Percentiles rank a stretch among this genome's conserved stretches.
Evolutionary conservation across 2,888 invertebrate genomes (phyloP).

Genomic region (Cantharis flavilabris): DNA sequence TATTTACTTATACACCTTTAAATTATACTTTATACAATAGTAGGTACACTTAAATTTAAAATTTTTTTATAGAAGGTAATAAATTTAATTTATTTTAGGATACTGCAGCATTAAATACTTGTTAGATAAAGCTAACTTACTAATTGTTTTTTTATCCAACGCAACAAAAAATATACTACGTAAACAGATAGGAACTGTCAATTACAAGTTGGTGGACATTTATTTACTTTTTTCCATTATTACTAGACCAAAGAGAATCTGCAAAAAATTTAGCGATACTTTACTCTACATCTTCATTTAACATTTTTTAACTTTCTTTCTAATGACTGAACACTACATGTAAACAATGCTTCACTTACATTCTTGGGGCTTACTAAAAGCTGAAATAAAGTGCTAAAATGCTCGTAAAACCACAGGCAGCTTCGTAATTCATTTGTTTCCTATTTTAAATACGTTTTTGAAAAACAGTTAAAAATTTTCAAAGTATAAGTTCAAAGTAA

Average conservation of each 20-base stretch:
- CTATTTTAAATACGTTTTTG: background rate
- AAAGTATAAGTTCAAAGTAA: background rate
- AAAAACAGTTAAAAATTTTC: background rate
- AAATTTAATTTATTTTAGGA: background rate
- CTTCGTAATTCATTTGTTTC: conserved; percentile 8
- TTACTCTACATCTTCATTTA: conserved; percentile 12
- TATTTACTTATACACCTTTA: conserved; percentile 46
- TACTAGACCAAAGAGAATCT: background rate
- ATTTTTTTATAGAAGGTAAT: background rate
- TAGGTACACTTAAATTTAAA: background rate
- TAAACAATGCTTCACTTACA: conserved; percentile 14
- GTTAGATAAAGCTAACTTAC: background rate
- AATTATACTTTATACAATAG: conserved; percentile 24
- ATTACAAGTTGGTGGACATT: conserved; percentile 7
- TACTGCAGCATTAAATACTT: background rate
- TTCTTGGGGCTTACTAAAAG: conserved; percentile 18
- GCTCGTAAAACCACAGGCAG: conserved; percentile 18
- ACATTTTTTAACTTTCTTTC: conserved; percentile 22
- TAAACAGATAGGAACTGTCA: background rate
- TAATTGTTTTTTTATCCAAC: background rate
- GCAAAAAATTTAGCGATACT: conserved; percentile 5
- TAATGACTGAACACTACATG: conserved; percentile 15
- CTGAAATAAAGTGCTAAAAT: conserved; percentile 11
- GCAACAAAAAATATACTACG: background rate
- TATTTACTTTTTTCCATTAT: conserved; percentile 9